Evolutionary conservation across 1,140 invertebrate genomes (phyloP).

Genomic region (Drosophila pectinifera): DNA sequence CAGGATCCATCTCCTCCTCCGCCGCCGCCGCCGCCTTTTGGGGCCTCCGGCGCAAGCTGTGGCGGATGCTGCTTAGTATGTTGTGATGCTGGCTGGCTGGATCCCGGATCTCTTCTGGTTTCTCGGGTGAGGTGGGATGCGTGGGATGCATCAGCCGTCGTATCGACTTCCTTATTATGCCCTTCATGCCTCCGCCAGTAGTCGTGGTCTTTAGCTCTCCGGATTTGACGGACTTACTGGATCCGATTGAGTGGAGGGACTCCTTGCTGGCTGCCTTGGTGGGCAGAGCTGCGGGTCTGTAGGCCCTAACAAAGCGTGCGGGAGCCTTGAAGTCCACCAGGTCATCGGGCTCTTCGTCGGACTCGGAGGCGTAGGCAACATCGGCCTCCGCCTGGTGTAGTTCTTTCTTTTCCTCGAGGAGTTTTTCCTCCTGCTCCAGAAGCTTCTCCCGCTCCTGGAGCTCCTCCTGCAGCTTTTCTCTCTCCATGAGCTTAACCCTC

Average conservation of each 20-base stretch:
- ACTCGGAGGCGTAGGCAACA: conserved; percentile 77
- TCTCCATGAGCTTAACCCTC: conserved; percentile 13
- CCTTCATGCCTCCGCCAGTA: conserved; percentile 47
- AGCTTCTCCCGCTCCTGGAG: neutral
- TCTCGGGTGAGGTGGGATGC: conserved; percentile 31
- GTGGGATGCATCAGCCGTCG: conserved; percentile 71
- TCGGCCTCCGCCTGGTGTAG: conserved; percentile 28
- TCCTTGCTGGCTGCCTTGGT: conserved; percentile 68
- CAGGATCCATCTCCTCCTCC: conserved; percentile 5
- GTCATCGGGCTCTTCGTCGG: conserved; percentile 55
- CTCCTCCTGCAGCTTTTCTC: neutral
- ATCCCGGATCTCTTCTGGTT: conserved; percentile 2
- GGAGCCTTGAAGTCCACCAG: conserved; percentile 71
- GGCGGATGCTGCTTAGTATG: conserved; percentile 64
- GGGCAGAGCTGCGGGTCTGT: conserved; percentile 51
- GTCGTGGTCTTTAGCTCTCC: conserved; percentile 6
- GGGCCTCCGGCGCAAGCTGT: conserved; percentile 73
- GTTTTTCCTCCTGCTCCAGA: conserved; percentile 4
- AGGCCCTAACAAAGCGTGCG: conserved; percentile 74
- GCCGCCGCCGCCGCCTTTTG: conserved; percentile 37
- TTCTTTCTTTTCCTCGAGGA: neutral
- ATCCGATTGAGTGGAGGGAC: conserved; percentile 62
- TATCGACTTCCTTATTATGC: conserved; percentile 79
- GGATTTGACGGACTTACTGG: conserved; percentile 52
- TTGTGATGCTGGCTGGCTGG: conserved; percentile 34